Conservation (phyloP, 2,888 invertebrate species). For the Drosophila stalkeri region DNA sequence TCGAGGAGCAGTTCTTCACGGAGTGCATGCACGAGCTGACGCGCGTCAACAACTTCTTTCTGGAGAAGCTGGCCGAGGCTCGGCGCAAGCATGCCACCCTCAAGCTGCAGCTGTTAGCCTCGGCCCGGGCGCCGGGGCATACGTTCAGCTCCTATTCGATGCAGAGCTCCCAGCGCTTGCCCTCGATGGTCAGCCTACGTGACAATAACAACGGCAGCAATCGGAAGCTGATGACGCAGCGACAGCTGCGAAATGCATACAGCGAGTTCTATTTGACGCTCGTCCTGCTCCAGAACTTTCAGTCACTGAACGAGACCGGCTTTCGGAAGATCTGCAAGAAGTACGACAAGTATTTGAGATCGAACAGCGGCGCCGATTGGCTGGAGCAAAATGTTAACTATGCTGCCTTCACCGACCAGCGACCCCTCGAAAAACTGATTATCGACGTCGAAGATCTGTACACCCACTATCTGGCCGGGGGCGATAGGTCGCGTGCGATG, state of each 20-base stretch:
- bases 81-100: slow-evolving; percentile 95
- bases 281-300: slow-evolving; percentile 98
- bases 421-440: slow-evolving; percentile 87
- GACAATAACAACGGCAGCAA: slow-evolving; percentile 1
- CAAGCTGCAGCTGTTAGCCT: slow-evolving; percentile 85
- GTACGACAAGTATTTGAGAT: slow-evolving; percentile 95
- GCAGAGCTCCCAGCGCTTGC: slow-evolving; percentile 2
- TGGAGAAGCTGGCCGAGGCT: slow-evolving; percentile 98
- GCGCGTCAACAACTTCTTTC: slow-evolving; percentile 98
- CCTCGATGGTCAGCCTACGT: slow-evolving; percentile 10
- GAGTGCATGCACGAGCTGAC: slow-evolving; percentile 96
- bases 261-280: slow-evolving; percentile 98
- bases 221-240: slow-evolving; percentile 52
- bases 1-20: slow-evolving; percentile 96
- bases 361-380: slow-evolving; percentile 95
- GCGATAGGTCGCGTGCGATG: slow-evolving; percentile 97
- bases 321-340: slow-evolving; percentile 99
- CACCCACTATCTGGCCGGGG: slow-evolving; percentile 93
- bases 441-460: slow-evolving; percentile 94
- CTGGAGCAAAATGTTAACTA: slow-evolving; percentile 92
- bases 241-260: slow-evolving; percentile 92
- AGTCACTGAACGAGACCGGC: slow-evolving; percentile 98
- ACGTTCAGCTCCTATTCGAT: slow-evolving; percentile 34
- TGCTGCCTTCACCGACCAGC: slow-evolving; percentile 50
- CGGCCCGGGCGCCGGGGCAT: slow-evolving; percentile 24